Evolutionary conservation across 2,888 invertebrate species (phyloP).

Genomic region (Ctena decussata): DNA sequence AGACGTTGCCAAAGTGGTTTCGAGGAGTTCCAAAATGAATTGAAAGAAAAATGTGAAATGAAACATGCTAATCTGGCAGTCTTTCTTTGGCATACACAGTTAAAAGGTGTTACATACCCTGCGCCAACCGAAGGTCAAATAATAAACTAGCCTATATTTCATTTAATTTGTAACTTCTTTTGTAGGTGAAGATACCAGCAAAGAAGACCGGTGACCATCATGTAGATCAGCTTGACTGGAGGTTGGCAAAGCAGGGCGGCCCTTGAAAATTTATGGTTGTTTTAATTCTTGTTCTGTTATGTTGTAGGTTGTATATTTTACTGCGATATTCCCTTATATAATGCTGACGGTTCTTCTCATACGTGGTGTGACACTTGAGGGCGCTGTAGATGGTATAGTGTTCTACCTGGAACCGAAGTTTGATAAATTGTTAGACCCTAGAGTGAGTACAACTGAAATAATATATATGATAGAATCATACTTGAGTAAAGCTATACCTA

Average conservation of each 20-base stretch:
- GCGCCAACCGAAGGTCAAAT: neutral
- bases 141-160: neutral
- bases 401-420: slow-evolving; percentile 94
- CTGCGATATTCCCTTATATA: slow-evolving; percentile 87
- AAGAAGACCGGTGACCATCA: too few species aligned
- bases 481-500: too few species aligned
- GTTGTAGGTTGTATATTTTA: slow-evolving; percentile 85
- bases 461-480: too few species aligned
- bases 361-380: slow-evolving; percentile 93
- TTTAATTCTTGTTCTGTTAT: neutral
- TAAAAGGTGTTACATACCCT: neutral
- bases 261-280: neutral
- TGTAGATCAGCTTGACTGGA: neutral
- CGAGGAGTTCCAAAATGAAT: too few species aligned
- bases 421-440: slow-evolving; percentile 91
- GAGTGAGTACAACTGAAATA: slow-evolving; percentile 88
- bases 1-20: too few species aligned
- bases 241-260: neutral
- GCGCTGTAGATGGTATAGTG: slow-evolving; percentile 92
- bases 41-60: too few species aligned
- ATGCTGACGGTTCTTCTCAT: slow-evolving; percentile 90
- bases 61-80: too few species aligned
- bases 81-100: neutral
- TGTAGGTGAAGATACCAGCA: neutral
- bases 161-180: neutral